phyloP scores from a whole-genome alignment of 2,797 vertebrate genomes.

The Scolopax rusticola region DNA sequence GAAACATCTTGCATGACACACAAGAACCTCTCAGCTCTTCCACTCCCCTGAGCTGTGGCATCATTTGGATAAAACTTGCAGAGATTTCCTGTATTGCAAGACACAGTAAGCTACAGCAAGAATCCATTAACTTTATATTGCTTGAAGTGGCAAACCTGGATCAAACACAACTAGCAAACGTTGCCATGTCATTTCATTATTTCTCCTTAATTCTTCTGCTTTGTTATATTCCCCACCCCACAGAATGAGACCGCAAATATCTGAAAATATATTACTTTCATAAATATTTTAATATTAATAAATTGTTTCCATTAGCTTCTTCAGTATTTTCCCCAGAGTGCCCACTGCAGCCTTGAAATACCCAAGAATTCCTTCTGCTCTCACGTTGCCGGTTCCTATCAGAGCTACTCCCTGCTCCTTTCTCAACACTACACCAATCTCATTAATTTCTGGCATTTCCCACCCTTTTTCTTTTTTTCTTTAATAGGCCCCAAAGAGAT shows the following conservation, averaged over 20 bases:
- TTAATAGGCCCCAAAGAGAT: conserved; percentile 2
- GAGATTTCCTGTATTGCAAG: not conserved
- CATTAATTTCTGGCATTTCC: not conserved
- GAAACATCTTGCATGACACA: not conserved
- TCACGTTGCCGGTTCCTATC: not conserved
- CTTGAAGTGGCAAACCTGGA: not conserved
- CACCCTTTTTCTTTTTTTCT: not conserved
- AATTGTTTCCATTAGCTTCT: not conserved
- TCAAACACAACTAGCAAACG: not conserved
- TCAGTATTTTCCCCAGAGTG: not conserved
- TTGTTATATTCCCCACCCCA: not conserved
- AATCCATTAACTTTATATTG: not conserved
- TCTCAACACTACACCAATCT: not conserved
- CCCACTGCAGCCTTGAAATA: not conserved
- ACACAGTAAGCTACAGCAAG: not conserved
- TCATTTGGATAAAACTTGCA: not conserved
- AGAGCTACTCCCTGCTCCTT: not conserved
- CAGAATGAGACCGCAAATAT: not conserved
- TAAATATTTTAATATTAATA: not conserved
- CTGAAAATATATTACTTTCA: not conserved
- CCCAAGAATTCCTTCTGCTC: not conserved
- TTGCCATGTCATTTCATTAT: not conserved
- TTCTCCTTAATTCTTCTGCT: not conserved
- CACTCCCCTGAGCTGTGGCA: not conserved
- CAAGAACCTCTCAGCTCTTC: not conserved